Evolutionary conservation across 1,140 invertebrate species (phyloP).

Genomic region (Leucophenga varia): DNA sequence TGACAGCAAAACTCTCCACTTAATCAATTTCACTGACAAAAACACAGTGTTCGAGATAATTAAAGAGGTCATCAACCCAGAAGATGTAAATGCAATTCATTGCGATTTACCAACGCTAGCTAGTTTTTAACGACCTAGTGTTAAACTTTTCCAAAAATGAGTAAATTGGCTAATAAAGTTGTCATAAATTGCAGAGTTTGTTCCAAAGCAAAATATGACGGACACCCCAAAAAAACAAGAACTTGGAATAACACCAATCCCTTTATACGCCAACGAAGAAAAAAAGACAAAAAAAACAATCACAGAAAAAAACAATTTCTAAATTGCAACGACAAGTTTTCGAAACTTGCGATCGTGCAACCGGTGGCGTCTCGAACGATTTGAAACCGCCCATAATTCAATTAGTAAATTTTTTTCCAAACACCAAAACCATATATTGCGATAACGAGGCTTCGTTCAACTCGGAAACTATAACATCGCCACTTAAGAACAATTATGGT

Average conservation of each 20-base stretch:
- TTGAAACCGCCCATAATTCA: constrained; percentile 5
- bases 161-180: constrained; percentile 15
- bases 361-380: constrained; percentile 13
- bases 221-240: constrained; percentile 15
- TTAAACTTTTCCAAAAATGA: constrained; percentile 17
- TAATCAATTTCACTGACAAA: constrained; percentile 9
- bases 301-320: constrained; percentile 13
- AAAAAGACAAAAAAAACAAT: constrained; percentile 14
- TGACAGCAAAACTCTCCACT: constrained; percentile 9
- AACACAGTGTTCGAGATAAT: too few species aligned
- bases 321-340: constrained; percentile 18
- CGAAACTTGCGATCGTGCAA: constrained; percentile 15
- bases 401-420: constrained; percentile 14
- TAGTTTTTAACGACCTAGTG: constrained; percentile 5
- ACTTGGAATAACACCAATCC: constrained; percentile 11
- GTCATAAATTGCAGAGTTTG: constrained; percentile 16
- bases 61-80: constrained; percentile 8
- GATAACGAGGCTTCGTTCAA: background rate
- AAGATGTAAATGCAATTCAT: constrained; percentile 6
- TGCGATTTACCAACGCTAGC: constrained; percentile 13
- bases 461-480: background rate
- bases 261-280: constrained; percentile 7
- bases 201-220: constrained; percentile 8
- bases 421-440: constrained; percentile 11
- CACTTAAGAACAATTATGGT: background rate